These are phyloP conservation scores for Malurus melanocephalus DNA, from an alignment of 2,113 vertebrate genomes.

Conservation along the genomic window DNA sequence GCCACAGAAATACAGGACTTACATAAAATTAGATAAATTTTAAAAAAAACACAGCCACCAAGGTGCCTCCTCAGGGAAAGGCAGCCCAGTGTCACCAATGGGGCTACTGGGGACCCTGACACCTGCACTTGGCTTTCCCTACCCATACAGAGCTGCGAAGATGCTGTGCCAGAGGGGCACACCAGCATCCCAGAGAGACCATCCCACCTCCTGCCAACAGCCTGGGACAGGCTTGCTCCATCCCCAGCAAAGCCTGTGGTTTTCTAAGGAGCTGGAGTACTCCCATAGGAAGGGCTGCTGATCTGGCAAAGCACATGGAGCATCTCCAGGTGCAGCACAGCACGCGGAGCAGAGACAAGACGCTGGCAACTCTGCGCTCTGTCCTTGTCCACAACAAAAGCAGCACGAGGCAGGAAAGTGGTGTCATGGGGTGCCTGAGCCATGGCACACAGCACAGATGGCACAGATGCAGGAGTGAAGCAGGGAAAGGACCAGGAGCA, in stretches of 20 bases:
- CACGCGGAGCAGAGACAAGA: neutral
- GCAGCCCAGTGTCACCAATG: neutral
- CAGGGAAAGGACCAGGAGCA: neutral
- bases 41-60: neutral
- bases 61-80: neutral
- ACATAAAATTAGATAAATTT: neutral
- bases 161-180: neutral
- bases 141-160: neutral
- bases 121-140: neutral
- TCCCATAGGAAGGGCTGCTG: neutral
- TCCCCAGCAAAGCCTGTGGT: neutral
- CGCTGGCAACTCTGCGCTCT: accelerated
- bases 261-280: neutral
- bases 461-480: no score
- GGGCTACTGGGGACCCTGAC: neutral
- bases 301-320: neutral
- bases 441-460: neutral
- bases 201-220: neutral
- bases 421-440: neutral
- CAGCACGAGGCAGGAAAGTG: neutral
- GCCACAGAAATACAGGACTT: accelerated
- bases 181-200: no score
- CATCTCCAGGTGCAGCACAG: neutral
- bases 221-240: neutral
- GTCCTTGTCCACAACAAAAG: neutral